Base-by-base conservation (phyloP, 2,888 invertebrate species). In the Boloria euphrosyne region DNA sequence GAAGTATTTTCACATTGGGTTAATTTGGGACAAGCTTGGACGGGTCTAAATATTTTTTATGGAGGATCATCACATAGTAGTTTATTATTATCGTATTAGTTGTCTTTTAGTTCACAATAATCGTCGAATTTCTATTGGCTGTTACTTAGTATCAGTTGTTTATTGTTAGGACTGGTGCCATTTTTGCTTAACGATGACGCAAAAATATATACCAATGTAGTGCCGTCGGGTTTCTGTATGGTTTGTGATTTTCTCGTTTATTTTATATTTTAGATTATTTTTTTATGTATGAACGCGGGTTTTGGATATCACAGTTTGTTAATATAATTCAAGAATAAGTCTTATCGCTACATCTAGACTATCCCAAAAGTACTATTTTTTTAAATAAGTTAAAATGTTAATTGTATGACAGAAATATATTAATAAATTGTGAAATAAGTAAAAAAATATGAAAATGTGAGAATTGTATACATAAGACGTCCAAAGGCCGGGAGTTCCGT, bases 81-180 rank as follows among this genome's bases (percentile, higher is more conserved):
- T 73, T 59, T 59, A 27, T 49, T 59, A 59, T n/a, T 49, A 16
- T 16, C 17, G n/a, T 49, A 59, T 49, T 59, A 59, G 69, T 69
- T 72, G 72, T 68, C 70, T 65, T 69, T 67, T 72, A 70, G 64
- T 62, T 68, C 61, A 63, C 66, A 60, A 47, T 71, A 68, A 70
- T 73, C 71, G 70, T 75, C 73, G 74, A 73, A 75, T 78, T 76
- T 78, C 62, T 72, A 76, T 82, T 81, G 81, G 81, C 82, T 84
- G 82, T 83, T 85, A 84, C 81, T 82, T 85, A 83, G 80, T 82
- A 75, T 79, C 73, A 71, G 73, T 74, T 62, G 50, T 62, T 55
- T 59, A 53, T 57, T 51, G 57, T 61, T 62, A 65, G 75, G 67
- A 76, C 75, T 73, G 81, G 85, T 87, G 87, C 85, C 87, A 86